phyloP scores from a whole-genome alignment of 2,113 vertebrate species.

The Speoplatyrhinus poulsoni region DNA sequence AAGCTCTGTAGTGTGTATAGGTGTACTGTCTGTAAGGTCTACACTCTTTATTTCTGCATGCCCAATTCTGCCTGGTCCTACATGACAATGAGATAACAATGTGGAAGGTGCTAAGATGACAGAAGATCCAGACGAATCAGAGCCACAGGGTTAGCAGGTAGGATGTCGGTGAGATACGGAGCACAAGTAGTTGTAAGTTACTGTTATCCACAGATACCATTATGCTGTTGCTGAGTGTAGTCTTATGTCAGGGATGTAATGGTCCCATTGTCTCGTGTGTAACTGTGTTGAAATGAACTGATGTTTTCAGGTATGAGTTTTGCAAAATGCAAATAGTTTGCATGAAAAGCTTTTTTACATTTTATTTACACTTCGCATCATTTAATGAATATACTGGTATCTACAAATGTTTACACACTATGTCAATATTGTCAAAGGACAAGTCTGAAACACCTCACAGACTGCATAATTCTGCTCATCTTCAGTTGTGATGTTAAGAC shows the following conservation, averaged over 20 bases:
- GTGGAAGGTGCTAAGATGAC: slow-evolving; percentile 21
- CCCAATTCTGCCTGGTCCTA: neutral
- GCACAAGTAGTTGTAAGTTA: slow-evolving; percentile 34
- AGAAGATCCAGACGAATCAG: neutral
- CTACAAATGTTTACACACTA: too few species aligned
- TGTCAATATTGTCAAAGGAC: too few species aligned
- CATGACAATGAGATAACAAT: neutral
- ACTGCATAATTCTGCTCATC: too few species aligned
- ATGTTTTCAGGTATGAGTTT: neutral
- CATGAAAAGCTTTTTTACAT: neutral
- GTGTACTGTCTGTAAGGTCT: neutral
- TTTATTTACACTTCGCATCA: neutral
- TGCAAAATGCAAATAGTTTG: neutral
- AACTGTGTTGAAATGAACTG: neutral
- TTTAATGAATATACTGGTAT: neutral
- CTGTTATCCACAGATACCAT: slow-evolving; percentile 19
- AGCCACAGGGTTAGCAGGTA: slow-evolving; percentile 14
- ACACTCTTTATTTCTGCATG: neutral
- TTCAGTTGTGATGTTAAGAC: too few species aligned
- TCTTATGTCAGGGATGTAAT: slow-evolving; percentile 1
- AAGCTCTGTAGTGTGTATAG: slow-evolving; percentile 13
- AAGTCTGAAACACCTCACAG: too few species aligned
- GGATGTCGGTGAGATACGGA: slow-evolving; percentile 3
- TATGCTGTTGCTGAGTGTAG: neutral
- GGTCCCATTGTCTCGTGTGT: slow-evolving; percentile 4